Conservation (phyloP, 1,140 invertebrate genomes). For the Euschistus heros region DNA sequence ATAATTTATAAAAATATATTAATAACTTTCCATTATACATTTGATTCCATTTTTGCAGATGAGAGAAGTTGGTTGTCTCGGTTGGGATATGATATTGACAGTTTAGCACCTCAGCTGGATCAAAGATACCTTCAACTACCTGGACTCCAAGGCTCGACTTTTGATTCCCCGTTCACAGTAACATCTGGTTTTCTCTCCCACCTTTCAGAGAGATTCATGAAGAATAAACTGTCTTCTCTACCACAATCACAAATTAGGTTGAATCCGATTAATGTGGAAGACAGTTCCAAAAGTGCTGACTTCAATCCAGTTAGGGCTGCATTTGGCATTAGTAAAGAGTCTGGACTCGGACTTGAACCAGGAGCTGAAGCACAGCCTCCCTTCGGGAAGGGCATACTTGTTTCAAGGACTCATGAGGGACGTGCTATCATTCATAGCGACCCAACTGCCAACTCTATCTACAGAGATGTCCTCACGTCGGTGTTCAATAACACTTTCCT, state of each 20-base stretch:
- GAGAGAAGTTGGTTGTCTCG: constrained; percentile 71
- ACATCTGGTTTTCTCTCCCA: constrained; percentile 71
- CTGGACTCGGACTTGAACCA: not conserved
- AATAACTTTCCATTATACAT: constrained; percentile 14
- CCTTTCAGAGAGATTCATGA: constrained; percentile 59
- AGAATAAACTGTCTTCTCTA: constrained; percentile 44
- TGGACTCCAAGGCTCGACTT: constrained; percentile 44
- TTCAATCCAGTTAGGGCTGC: constrained; percentile 29
- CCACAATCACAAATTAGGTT: constrained; percentile 24
- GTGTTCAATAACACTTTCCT: constrained; percentile 86
- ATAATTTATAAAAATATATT: not conserved
- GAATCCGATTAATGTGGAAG: constrained; percentile 57
- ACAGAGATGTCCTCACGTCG: constrained; percentile 83
- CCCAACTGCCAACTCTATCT: constrained; percentile 75
- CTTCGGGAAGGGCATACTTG: constrained; percentile 81
- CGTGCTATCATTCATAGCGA: constrained; percentile 76
- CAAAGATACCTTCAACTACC: constrained; percentile 31
- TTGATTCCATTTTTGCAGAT: constrained; percentile 44
- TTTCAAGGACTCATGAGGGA: constrained; percentile 65
- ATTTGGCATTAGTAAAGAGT: constrained; percentile 20
- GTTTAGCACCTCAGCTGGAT: constrained; percentile 72
- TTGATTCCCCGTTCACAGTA: constrained; percentile 45
- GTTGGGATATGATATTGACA: constrained; percentile 76
- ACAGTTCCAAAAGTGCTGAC: constrained; percentile 40
- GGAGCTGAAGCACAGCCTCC: constrained; percentile 56